Percentiles rank a stretch among this genome's conserved stretches.
These are phyloP conservation scores for Zingel zingel DNA, from an alignment of 2,113 vertebrate species.

Conservation along the genomic window DNA sequence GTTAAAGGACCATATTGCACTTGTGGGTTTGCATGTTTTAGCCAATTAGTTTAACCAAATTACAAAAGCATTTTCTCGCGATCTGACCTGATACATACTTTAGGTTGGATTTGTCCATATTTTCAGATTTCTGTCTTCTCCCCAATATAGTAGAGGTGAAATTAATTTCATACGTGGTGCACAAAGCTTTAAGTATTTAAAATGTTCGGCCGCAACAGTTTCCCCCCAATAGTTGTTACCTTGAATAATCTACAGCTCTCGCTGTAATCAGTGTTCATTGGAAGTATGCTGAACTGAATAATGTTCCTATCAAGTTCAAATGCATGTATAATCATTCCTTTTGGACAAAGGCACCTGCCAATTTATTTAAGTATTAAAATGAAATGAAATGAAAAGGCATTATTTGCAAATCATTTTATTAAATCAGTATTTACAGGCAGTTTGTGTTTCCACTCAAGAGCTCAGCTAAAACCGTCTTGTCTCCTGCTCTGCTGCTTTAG, in stretches of 20 bases:
- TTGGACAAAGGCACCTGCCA: not conserved
- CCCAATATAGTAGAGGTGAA: not conserved
- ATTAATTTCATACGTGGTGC: not conserved
- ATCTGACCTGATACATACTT: not conserved
- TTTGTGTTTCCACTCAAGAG: constrained; percentile 68
- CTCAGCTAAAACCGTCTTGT: constrained; percentile 36
- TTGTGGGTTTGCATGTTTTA: not conserved
- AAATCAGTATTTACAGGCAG: constrained; percentile 86
- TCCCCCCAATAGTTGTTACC: not conserved
- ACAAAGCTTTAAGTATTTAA: not conserved
- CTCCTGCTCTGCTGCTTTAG: constrained; percentile 42
- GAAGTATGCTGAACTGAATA: not conserved
- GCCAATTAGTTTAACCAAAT: not conserved
- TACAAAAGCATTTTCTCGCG: not conserved
- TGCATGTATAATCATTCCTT: not conserved
- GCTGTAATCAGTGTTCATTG: not conserved
- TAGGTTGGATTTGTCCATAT: not conserved
- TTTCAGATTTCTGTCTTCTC: not conserved
- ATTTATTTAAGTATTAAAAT: not conserved
- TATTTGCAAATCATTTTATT: constrained; percentile 84
- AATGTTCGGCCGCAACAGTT: not conserved
- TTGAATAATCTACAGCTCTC: not conserved
- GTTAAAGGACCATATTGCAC: not conserved
- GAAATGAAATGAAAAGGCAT: not conserved
- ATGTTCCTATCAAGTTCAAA: not conserved